phyloP scores from a whole-genome alignment of 2,113 vertebrate genomes.

The Rhodinocichla rosea region DNA sequence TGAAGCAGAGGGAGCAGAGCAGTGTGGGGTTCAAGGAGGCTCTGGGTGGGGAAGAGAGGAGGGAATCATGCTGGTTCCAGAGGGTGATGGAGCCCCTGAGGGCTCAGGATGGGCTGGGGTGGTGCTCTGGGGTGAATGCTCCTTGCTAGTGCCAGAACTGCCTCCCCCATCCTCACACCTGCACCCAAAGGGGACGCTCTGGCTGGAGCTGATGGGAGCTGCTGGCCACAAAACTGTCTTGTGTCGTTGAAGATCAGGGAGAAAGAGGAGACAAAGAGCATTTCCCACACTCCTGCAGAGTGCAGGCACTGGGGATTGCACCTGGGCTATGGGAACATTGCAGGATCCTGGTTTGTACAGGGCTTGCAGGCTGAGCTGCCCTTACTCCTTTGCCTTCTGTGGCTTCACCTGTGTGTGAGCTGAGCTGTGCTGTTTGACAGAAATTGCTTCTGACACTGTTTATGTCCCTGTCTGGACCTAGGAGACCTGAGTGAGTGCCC shows the following conservation, averaged over 20 bases:
- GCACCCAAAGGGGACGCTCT: background rate
- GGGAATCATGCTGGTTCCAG: background rate
- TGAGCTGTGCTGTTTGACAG: background rate
- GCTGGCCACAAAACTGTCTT: background rate
- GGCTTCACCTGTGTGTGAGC: background rate
- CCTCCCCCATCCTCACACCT: background rate
- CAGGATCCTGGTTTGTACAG: background rate
- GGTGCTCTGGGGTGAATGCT: background rate
- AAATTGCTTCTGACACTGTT: background rate
- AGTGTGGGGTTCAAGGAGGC: background rate
- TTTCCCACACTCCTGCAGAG: background rate
- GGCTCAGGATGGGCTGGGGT: rapidly evolving
- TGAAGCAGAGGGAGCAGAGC: background rate
- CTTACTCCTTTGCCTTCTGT: background rate
- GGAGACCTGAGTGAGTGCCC: background rate
- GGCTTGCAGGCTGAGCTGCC: background rate
- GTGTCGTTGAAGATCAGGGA: background rate
- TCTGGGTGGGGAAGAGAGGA: background rate
- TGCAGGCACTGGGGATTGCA: background rate
- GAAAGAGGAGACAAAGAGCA: background rate
- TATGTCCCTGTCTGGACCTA: background rate
- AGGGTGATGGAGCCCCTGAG: background rate
- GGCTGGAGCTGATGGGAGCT: background rate
- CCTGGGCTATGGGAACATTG: background rate
- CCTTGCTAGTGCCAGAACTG: background rate